A percentile compares a stretch with the other conserved stretches of the same genome.
These are phyloP conservation scores for Sciurus niger DNA, from an alignment of 2,113 vertebrate genomes.

Conservation along the genomic window DNA sequence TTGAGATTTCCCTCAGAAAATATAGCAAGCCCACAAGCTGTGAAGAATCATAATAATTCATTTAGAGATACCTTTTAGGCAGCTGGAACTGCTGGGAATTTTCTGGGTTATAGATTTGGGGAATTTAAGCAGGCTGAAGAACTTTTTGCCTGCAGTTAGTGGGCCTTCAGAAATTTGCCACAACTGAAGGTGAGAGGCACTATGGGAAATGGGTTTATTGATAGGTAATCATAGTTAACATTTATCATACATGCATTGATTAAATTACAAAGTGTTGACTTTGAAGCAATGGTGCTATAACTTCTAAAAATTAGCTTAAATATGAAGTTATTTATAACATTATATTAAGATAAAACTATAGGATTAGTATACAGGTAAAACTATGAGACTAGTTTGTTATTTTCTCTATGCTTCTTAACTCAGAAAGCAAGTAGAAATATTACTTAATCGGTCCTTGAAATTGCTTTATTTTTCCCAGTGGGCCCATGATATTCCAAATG, in stretches of 20 bases:
- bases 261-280: conserved; percentile 5
- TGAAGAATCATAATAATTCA: conserved; percentile 41
- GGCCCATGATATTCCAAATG: not conserved
- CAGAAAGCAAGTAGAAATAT: not conserved
- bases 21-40: not conserved
- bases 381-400: not conserved
- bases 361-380: not conserved
- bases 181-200: not conserved
- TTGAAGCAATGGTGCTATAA: not conserved
- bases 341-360: not conserved
- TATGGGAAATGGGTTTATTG: conserved; percentile 16
- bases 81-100: conserved; percentile 27
- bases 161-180: not conserved
- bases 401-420: not conserved
- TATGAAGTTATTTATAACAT: not conserved
- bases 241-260: conserved; percentile 6
- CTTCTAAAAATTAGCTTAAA: not conserved
- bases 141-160: conserved; percentile 15
- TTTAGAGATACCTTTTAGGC: conserved; percentile 63
- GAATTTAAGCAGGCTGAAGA: not conserved
- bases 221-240: conserved; percentile 19
- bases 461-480: not conserved
- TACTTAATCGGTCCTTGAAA: not conserved
- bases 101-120: conserved; percentile 39
- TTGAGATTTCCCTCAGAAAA: conserved; percentile 73